Evolutionary conservation across 2,113 vertebrate genomes (phyloP).

Genomic region (Himantopus leucocephalus): DNA sequence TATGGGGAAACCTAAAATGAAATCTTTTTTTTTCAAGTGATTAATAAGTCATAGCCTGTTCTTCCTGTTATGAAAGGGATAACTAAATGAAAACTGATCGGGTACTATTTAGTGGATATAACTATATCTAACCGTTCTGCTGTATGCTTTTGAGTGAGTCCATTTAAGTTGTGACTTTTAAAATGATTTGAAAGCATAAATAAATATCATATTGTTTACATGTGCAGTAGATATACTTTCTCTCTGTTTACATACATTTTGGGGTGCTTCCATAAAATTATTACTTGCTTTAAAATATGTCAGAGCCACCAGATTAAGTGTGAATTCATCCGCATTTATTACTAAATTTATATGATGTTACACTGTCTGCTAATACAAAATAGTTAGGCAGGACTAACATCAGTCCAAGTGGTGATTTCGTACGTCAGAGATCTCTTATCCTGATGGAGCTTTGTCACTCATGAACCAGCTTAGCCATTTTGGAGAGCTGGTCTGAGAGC

Average conservation of each 20-base stretch:
- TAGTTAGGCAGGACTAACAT: neutral
- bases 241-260: neutral
- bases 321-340: neutral
- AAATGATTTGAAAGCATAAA: neutral
- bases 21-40: neutral
- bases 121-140: neutral
- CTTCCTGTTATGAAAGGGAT: neutral
- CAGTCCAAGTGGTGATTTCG: neutral
- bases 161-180: neutral
- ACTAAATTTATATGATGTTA: neutral
- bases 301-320: neutral
- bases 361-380: neutral
- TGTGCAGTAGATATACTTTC: neutral
- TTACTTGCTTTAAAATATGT: neutral
- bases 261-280: neutral
- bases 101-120: neutral
- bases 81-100: neutral
- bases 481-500: neutral
- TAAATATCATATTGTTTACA: neutral
- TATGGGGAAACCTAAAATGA: neutral
- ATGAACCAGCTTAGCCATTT: neutral
- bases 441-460: neutral
- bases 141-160: neutral
- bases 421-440: neutral
- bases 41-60: neutral